Evolutionary conservation across 2,888 invertebrate genomes (phyloP).

Genomic region (Drosophila limbata): DNA sequence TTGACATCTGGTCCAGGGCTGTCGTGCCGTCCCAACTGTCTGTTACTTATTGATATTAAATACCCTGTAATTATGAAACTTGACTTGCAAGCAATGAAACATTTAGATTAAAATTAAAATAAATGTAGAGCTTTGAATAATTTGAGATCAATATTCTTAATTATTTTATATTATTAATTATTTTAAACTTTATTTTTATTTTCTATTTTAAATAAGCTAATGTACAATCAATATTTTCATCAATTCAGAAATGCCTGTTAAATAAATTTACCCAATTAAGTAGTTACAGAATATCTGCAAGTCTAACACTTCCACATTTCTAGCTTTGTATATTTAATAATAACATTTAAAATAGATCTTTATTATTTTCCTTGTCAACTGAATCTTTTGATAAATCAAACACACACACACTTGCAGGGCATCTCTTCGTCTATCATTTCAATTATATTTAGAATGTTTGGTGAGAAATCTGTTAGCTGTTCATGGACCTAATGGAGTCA

Average conservation of each 20-base stretch:
- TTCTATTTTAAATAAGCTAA: no score
- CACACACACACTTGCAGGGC: not conserved
- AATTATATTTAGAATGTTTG: not conserved
- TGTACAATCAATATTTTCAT: not conserved
- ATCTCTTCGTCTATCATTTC: conserved; percentile 1
- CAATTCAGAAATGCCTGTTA: not conserved
- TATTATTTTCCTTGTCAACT: no score
- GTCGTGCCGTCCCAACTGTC: not conserved
- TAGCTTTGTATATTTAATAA: no score
- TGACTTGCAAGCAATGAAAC: not conserved
- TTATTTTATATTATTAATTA: no score
- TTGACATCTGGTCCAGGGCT: conserved; percentile 15
- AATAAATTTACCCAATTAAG: not conserved
- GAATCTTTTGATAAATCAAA: no score
- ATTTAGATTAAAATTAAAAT: no score
- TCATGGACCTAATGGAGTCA: conserved; percentile 22
- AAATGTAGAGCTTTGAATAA: no score
- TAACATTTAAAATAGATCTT: no score
- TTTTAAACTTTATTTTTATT: no score
- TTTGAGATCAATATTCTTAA: no score
- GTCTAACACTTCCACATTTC: no score
- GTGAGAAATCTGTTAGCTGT: conserved; percentile 17
- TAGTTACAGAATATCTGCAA: not conserved
- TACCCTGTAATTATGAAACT: conserved; percentile 16
- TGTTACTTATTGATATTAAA: conserved; percentile 1